Percentiles rank a stretch among this genome's conserved stretches.
Conservation (phyloP, 2,888 invertebrate species). For the Busseola fusca region DNA sequence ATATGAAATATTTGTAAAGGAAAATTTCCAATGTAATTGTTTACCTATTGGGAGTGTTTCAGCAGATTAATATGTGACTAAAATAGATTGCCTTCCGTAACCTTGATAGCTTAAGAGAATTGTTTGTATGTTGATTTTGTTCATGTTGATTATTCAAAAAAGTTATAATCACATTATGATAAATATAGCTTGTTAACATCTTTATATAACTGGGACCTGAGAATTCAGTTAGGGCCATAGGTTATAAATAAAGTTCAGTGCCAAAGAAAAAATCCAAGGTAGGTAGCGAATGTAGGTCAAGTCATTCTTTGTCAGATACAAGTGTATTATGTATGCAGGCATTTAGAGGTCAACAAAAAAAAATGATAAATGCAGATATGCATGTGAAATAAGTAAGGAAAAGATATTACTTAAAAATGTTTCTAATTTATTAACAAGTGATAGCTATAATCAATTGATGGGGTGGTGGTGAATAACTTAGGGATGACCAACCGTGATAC, state of each 20-base stretch:
- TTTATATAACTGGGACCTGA: neutral
- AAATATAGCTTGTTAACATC: neutral
- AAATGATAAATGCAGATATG: conserved; percentile 50
- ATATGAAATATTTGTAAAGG: neutral
- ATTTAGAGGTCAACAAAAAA: conserved; percentile 70
- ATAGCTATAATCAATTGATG: neutral
- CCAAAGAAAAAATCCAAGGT: conserved; percentile 68
- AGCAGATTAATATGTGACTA: conserved; percentile 54
- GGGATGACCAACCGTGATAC: conserved; percentile 6
- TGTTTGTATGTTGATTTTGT: conserved; percentile 41
- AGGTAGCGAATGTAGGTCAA: conserved; percentile 73
- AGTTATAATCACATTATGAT: conserved; percentile 13
- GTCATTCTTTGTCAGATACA: conserved; percentile 70
- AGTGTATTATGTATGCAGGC: conserved; percentile 67
- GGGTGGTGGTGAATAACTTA: neutral
- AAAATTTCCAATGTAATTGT: conserved; percentile 38
- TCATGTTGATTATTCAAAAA: conserved; percentile 14
- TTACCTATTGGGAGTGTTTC: conserved; percentile 41
- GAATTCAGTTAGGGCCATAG: conserved; percentile 26
- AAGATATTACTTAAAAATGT: neutral
- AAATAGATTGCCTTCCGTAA: conserved; percentile 54
- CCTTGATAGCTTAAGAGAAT: conserved; percentile 52
- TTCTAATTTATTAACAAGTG: neutral
- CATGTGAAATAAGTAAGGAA: conserved; percentile 16
- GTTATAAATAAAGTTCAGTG: conserved; percentile 58